Conservation (phyloP, 2,113 vertebrate species). For the Arvicanthis niloticus region DNA sequence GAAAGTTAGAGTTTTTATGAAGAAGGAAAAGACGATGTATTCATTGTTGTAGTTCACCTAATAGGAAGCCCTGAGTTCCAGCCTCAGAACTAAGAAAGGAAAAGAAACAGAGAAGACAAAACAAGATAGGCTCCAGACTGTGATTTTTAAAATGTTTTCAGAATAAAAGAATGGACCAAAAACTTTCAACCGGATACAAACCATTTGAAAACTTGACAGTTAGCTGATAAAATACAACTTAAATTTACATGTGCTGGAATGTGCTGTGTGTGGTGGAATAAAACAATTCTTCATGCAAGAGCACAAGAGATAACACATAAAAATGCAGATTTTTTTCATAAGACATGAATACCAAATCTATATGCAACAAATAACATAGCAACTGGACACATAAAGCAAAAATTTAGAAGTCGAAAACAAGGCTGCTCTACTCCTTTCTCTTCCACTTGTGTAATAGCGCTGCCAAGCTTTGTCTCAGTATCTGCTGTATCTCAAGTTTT, state of each 20-base stretch:
- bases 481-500: neutral
- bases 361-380: neutral
- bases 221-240: neutral
- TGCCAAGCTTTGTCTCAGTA: neutral
- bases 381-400: neutral
- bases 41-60: neutral
- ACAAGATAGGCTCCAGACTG: neutral
- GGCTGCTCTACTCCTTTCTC: neutral
- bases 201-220: neutral
- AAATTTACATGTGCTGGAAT: neutral
- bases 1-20: neutral
- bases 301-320: neutral
- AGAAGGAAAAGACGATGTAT: neutral
- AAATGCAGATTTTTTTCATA: neutral
- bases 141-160: conserved; percentile 15
- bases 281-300: no score
- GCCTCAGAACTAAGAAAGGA: neutral
- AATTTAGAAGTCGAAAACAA: neutral
- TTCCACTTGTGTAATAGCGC: fast-evolving
- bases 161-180: neutral
- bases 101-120: neutral
- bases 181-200: neutral
- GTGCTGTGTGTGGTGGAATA: neutral
- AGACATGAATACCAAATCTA: neutral
- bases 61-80: neutral